These are phyloP conservation scores for Neotoma lepida DNA, from an alignment of 2,113 vertebrate genomes.

Conservation along the genomic window DNA sequence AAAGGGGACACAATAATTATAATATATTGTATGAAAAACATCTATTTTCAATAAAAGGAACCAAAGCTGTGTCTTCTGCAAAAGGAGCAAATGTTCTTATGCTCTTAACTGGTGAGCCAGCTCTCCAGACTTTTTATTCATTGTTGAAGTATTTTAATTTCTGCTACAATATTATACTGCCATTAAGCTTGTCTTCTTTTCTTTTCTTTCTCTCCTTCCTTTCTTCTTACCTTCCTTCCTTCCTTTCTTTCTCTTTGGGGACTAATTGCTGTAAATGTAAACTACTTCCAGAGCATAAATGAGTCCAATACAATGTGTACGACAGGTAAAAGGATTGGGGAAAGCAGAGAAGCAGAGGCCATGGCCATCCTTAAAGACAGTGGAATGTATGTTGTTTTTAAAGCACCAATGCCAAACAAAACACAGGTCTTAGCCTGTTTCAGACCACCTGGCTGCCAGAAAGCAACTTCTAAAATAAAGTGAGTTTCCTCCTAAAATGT, in stretches of 20 bases:
- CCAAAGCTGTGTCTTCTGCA: background rate
- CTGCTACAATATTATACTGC: background rate
- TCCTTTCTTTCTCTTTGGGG: background rate
- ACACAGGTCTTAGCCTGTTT: background rate
- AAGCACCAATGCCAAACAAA: conserved; percentile 57
- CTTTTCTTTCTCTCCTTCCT: background rate
- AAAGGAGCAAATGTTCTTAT: background rate
- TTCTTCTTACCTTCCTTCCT: background rate
- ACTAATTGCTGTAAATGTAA: background rate
- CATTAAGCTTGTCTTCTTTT: background rate
- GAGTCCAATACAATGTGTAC: background rate
- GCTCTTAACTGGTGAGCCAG: background rate
- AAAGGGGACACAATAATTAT: background rate
- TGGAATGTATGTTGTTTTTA: background rate
- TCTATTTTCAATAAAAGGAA: background rate
- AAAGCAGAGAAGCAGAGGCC: background rate
- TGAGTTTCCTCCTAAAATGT: conserved; percentile 36
- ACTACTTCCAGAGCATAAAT: background rate
- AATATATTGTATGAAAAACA: background rate
- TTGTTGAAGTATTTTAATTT: background rate
- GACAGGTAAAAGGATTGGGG: background rate
- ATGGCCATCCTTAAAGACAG: background rate
- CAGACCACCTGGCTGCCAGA: conserved; percentile 46
- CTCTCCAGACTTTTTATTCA: background rate
- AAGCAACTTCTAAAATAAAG: conserved; percentile 10